These are phyloP conservation scores for Choloepus didactylus DNA, from an alignment of 2,797 vertebrate genomes.

Conservation along the genomic window DNA sequence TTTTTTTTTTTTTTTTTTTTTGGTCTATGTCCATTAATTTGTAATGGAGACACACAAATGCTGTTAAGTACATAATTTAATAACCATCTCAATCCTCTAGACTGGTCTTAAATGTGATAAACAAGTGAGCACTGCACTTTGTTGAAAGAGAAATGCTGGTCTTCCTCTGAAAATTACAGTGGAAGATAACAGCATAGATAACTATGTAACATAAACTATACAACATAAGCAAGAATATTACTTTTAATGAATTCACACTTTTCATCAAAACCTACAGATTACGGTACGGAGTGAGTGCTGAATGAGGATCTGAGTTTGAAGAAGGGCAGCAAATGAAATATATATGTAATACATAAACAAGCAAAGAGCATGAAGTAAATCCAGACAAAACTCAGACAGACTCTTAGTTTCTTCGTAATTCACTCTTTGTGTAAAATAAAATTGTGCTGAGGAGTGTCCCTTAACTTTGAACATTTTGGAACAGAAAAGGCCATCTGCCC, in stretches of 20 bases:
- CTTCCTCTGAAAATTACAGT: background rate
- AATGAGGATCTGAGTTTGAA: background rate
- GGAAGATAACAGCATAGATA: background rate
- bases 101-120: background rate
- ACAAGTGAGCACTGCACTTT: background rate
- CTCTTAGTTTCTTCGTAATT: conserved; percentile 56
- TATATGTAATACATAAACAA: background rate
- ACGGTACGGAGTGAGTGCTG: too few relatives aligned
- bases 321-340: background rate
- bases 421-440: conserved; percentile 66
- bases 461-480: conserved; percentile 78
- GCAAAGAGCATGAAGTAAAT: background rate
- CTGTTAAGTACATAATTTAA: background rate
- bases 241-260: background rate
- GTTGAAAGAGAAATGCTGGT: background rate
- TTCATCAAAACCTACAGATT: background rate
- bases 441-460: conserved; percentile 65
- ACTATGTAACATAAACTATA: background rate
- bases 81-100: background rate
- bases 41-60: background rate
- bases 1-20: background rate
- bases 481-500: conserved; percentile 77
- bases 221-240: background rate
- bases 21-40: background rate
- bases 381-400: background rate